These are phyloP conservation scores for Chirona hameri DNA, from an alignment of 2,888 invertebrate species.

Conservation along the genomic window DNA sequence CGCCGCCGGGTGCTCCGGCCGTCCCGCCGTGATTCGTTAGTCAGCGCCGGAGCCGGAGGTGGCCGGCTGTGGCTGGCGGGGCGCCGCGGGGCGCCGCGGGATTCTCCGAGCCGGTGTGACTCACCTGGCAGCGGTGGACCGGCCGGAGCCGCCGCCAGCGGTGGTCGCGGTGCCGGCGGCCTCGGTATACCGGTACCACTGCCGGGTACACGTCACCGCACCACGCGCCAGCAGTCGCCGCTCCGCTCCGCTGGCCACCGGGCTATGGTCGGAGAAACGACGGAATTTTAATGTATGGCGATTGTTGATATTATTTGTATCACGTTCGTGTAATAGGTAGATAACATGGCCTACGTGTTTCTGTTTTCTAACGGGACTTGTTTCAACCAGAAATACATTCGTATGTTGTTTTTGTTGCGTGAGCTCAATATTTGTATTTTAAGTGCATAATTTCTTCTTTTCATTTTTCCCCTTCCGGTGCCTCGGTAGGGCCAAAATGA, in stretches of 20 bases:
- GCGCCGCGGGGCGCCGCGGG: background rate
- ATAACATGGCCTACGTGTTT: no score
- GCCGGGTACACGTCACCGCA: background rate
- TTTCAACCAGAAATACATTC: no score
- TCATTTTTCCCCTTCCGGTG: no score
- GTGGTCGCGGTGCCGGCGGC: background rate
- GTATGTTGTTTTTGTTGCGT: no score
- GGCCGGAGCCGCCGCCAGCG: background rate
- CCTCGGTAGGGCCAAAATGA: no score
- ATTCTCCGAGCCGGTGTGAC: background rate
- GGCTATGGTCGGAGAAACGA: no score
- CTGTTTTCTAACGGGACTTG: no score
- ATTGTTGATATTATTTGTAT: no score
- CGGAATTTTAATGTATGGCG: no score
- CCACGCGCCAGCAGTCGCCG: background rate
- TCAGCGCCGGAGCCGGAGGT: background rate
- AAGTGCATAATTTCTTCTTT: no score
- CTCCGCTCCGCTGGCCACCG: background rate
- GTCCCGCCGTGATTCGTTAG: background rate
- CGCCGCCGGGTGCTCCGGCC: background rate
- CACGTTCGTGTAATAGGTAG: no score
- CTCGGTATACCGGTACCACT: background rate
- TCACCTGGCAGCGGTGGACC: background rate
- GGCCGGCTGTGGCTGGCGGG: background rate
- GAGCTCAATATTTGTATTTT: no score